These are phyloP conservation scores for Cephalopachus bancanus DNA, from an alignment of 2,797 vertebrate species.

Conservation along the genomic window DNA sequence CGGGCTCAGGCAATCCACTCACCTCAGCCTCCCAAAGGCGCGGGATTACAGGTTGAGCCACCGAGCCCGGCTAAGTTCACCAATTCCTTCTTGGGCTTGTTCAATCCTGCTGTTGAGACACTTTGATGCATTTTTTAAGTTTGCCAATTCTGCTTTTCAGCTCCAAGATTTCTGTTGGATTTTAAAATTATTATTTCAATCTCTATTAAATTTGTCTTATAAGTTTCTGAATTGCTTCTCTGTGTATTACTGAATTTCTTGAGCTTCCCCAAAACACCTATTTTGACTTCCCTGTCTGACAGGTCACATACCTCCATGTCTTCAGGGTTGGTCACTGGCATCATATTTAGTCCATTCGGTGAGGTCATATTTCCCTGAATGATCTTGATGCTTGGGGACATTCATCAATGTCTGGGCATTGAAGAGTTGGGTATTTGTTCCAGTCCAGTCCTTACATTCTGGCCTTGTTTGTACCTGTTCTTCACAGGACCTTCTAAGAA, in stretches of 20 bases:
- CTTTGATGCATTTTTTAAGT: neutral
- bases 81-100: neutral
- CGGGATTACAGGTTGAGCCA: no score
- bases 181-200: neutral
- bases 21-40: no score
- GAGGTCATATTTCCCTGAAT: neutral
- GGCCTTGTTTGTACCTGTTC: neutral
- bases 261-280: neutral
- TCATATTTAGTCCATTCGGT: neutral
- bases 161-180: neutral
- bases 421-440: neutral
- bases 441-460: neutral
- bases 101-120: neutral
- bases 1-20: no score
- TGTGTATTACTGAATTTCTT: neutral
- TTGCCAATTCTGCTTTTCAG: neutral
- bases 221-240: neutral
- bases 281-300: neutral
- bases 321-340: neutral
- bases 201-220: neutral
- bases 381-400: neutral
- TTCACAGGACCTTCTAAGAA: neutral
- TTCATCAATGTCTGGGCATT: neutral
- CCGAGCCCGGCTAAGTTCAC: no score
- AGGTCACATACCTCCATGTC: neutral